Percentiles rank a stretch among this genome's conserved stretches.
Conservation (phyloP, 1,140 invertebrate genomes). For the Cotesia typhae region DNA sequence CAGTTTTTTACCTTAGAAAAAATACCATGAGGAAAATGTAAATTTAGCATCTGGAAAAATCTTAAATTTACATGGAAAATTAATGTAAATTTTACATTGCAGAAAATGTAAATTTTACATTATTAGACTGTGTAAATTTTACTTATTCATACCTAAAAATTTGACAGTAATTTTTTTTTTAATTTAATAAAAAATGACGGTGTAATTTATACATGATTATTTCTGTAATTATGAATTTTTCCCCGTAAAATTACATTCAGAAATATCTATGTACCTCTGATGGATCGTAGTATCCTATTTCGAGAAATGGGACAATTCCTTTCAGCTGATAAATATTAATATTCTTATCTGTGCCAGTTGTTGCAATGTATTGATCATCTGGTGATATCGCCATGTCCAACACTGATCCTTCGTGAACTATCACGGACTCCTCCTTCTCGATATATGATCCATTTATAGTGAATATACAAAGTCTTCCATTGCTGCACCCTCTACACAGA, state of each 20-base stretch:
- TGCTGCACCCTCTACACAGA: conserved; percentile 35
- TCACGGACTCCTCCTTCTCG: background rate
- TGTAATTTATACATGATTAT: too few relatives aligned
- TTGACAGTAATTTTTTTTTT: too few relatives aligned
- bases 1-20: too few relatives aligned
- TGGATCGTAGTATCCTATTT: conserved; percentile 40
- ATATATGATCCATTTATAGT: conserved; percentile 2
- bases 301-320: conserved; percentile 19
- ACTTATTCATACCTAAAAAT: too few relatives aligned
- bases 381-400: conserved; percentile 43
- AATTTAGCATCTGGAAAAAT: too few relatives aligned
- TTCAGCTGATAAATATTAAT: conserved; percentile 45
- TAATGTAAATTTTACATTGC: too few relatives aligned
- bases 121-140: too few relatives aligned
- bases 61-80: too few relatives aligned
- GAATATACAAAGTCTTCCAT: conserved; percentile 28
- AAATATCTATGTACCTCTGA: conserved; percentile 27
- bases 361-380: conserved; percentile 43
- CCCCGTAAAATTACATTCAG: background rate
- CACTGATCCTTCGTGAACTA: conserved; percentile 25
- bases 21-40: too few relatives aligned
- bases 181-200: too few relatives aligned
- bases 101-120: too few relatives aligned
- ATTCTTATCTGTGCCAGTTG: conserved; percentile 26
- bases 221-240: too few relatives aligned